phyloP scores from a whole-genome alignment of 1,140 invertebrate genomes.

The Meloidogyne chitwoodi region DNA sequence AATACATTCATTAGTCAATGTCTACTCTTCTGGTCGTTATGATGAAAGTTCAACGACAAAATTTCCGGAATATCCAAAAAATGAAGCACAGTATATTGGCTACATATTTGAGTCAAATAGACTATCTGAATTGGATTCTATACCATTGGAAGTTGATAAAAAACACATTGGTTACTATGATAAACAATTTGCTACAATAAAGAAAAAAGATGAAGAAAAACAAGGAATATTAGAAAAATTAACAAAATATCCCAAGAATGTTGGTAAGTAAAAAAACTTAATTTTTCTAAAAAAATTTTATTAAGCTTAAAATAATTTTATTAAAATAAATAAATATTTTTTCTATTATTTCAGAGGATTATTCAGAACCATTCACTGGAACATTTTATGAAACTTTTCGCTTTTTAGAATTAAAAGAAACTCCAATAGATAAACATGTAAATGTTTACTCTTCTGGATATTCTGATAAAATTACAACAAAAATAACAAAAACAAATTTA shows the following conservation, averaged over 20 bases:
- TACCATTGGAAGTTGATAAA: neutral
- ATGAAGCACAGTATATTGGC: too few species aligned
- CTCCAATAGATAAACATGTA: constrained; percentile 9
- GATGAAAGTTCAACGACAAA: neutral
- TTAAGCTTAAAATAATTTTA: neutral
- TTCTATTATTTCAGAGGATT: neutral
- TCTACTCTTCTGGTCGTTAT: constrained; percentile 21
- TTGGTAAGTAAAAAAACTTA: too few species aligned
- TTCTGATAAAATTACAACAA: constrained; percentile 10
- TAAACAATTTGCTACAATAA: neutral
- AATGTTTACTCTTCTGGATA: constrained; percentile 25
- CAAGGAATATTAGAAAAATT: neutral
- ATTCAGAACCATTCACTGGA: neutral
- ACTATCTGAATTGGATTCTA: neutral
- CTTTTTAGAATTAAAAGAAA: neutral
- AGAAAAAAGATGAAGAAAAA: neutral
- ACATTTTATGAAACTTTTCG: constrained; percentile 19
- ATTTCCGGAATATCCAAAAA: neutral
- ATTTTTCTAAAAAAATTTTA: too few species aligned
- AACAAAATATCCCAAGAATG: neutral
- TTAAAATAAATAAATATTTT: neutral
- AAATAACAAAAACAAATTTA: neutral
- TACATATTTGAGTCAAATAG: too few species aligned
- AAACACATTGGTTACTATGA: neutral
- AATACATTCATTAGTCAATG: constrained; percentile 5